Percentiles rank a stretch among this genome's conserved stretches.
Conservation (phyloP, 2,888 invertebrate genomes). For the Polietes domitor region DNA sequence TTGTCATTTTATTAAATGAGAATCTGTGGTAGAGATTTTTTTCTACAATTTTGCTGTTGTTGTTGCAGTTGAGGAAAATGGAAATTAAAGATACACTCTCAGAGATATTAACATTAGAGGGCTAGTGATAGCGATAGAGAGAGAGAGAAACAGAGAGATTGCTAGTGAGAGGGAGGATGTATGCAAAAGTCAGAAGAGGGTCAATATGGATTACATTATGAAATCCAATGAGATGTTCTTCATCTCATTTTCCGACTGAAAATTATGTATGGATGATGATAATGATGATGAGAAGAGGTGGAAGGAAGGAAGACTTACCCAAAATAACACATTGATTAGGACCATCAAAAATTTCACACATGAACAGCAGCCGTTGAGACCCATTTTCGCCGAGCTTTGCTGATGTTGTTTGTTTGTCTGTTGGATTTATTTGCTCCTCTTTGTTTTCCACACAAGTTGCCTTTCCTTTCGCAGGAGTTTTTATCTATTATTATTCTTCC, state of each 20-base stretch:
- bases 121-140: neutral
- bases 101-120: neutral
- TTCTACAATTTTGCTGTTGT: neutral
- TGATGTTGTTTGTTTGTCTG: neutral
- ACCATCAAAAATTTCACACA: slow-evolving; percentile 80
- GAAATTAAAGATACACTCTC: neutral
- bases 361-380: slow-evolving; percentile 79
- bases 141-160: neutral
- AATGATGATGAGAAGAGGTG: neutral
- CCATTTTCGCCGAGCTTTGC: slow-evolving; percentile 73
- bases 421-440: neutral
- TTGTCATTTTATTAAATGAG: slow-evolving; percentile 55
- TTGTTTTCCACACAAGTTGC: neutral
- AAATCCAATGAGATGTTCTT: slow-evolving; percentile 20
- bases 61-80: neutral
- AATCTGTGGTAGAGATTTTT: slow-evolving; percentile 64
- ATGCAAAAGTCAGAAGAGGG: neutral
- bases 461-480: neutral
- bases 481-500: slow-evolving; percentile 1
- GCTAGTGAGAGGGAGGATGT: neutral
- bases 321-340: slow-evolving; percentile 79
- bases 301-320: slow-evolving; percentile 74
- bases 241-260: neutral
- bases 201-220: slow-evolving; percentile 19
- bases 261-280: neutral